Conservation (phyloP, 2,113 vertebrate genomes). For the Scalopus aquaticus region DNA sequence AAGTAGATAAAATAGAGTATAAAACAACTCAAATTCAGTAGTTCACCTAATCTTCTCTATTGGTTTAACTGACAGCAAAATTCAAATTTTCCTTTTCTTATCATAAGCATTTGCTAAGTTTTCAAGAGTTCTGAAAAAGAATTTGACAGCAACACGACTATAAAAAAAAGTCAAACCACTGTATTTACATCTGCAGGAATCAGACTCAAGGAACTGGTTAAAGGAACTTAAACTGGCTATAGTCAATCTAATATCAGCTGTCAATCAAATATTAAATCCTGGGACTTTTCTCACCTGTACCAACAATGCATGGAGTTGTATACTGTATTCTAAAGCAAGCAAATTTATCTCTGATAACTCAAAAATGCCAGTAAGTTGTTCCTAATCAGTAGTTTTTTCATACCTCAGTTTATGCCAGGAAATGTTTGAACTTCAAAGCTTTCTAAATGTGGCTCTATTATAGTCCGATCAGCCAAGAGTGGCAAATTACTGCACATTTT, state of each 20-base stretch:
- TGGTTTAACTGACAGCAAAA: not conserved
- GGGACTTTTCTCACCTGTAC: not conserved
- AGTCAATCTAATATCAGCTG: too few species aligned
- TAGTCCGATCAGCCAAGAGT: not conserved
- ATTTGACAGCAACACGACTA: not conserved
- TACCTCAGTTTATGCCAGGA: not conserved
- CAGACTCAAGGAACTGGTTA: slow-evolving; percentile 25
- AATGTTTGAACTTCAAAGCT: not conserved
- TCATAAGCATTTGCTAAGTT: not conserved
- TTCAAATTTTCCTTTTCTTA: slow-evolving; percentile 9
- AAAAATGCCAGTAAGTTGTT: slow-evolving; percentile 21
- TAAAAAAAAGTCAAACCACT: slow-evolving; percentile 5
- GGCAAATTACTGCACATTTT: not conserved
- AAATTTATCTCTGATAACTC: not conserved
- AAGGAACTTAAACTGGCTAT: not conserved
- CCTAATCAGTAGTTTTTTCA: not conserved
- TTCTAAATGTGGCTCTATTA: not conserved
- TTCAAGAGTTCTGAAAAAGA: slow-evolving; percentile 3
- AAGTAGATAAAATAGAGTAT: not conserved
- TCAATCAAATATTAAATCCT: not conserved
- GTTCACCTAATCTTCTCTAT: not conserved
- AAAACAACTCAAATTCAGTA: not conserved
- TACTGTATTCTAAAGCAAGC: not conserved
- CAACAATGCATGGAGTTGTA: not conserved
- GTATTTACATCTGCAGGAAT: not conserved